These are phyloP conservation scores for Mesochorus sp. DNA, from an alignment of 2,888 invertebrate genomes.

Conservation along the genomic window DNA sequence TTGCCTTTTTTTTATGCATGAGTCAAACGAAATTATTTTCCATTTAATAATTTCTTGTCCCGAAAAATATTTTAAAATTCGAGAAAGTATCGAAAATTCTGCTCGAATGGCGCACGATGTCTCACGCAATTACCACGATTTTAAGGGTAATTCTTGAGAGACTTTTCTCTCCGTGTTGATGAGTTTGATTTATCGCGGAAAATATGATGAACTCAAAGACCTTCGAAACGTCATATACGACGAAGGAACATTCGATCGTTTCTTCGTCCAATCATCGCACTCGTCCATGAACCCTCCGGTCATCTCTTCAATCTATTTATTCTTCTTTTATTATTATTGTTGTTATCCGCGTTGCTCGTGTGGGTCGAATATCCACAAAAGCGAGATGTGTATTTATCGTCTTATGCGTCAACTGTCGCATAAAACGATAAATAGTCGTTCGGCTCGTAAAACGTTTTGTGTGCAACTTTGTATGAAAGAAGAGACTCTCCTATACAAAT, in stretches of 20 bases:
- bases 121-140: too few relatives aligned
- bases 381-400: background rate
- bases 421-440: slow-evolving; percentile 61
- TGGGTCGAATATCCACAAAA: too few relatives aligned
- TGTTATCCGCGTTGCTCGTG: background rate
- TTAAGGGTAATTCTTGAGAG: too few relatives aligned
- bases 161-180: background rate
- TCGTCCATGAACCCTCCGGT: background rate
- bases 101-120: too few relatives aligned
- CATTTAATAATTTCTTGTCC: too few relatives aligned
- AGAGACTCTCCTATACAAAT: too few relatives aligned
- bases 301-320: background rate
- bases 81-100: too few relatives aligned
- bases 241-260: background rate
- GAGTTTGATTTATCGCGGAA: background rate
- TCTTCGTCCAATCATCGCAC: background rate
- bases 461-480: slow-evolving; percentile 56
- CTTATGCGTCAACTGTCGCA: slow-evolving; percentile 49
- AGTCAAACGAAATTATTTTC: too few relatives aligned
- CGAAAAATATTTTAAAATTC: too few relatives aligned
- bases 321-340: slow-evolving; percentile 7
- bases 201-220: background rate
- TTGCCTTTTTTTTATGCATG: background rate
- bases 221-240: background rate
- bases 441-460: slow-evolving; percentile 59